A percentile compares a stretch with the other conserved stretches of the same genome.
Conservation (phyloP, 2,888 invertebrate genomes). For the Hypena proboscidalis region DNA sequence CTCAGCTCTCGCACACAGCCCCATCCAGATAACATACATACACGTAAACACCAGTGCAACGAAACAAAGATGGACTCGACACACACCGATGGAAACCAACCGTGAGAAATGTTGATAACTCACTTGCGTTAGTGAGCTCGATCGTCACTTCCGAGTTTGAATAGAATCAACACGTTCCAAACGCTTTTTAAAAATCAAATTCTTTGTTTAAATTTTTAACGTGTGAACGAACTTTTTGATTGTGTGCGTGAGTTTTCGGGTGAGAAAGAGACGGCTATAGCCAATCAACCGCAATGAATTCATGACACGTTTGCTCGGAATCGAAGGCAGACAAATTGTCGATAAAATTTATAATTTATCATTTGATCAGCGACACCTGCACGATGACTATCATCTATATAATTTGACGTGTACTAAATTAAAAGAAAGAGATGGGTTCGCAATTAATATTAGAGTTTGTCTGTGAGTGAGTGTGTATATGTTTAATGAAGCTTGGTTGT, state of each 20-base stretch:
- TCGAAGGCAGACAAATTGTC: constrained; percentile 55
- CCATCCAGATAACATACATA: constrained; percentile 48
- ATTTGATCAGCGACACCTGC: constrained; percentile 45
- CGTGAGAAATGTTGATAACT: constrained; percentile 85
- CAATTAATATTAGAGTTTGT: constrained; percentile 57
- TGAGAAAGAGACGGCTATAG: constrained; percentile 38
- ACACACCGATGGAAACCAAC: constrained; percentile 70
- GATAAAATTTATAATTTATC: constrained; percentile 51
- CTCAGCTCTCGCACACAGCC: constrained; percentile 73
- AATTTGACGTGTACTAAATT: constrained; percentile 45
- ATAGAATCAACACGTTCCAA: constrained; percentile 55
- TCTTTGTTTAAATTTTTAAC: constrained; percentile 49
- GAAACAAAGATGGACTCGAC: constrained; percentile 67
- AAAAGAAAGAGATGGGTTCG: constrained; percentile 66
- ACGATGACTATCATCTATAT: constrained; percentile 32
- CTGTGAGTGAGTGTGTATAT: constrained; percentile 63
- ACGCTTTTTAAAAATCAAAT: constrained; percentile 52
- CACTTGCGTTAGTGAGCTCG: constrained; percentile 76
- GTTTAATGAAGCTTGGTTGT: constrained; percentile 60
- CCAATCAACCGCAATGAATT: constrained; percentile 46
- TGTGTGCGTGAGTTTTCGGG: constrained; percentile 51
- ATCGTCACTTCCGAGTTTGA: constrained; percentile 79
- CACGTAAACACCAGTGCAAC: constrained; percentile 48
- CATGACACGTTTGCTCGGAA: constrained; percentile 51
- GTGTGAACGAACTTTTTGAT: constrained; percentile 56